phyloP scores from a whole-genome alignment of 1,140 invertebrate genomes.

The Chrysoperla carnea region DNA sequence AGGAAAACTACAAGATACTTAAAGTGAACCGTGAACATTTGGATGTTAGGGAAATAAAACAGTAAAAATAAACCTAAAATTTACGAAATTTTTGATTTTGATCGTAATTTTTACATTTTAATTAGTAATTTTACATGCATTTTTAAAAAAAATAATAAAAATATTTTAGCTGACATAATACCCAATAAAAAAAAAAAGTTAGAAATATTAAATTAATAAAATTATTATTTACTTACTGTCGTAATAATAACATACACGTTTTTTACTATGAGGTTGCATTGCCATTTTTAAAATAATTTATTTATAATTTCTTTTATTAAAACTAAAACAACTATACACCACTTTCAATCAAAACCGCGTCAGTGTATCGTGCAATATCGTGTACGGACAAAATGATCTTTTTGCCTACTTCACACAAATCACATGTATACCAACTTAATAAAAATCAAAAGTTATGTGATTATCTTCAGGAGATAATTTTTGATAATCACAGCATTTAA shows the following conservation, averaged over 20 bases:
- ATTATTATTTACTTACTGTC: conserved; percentile 67
- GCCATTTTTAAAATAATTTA: conserved; percentile 27
- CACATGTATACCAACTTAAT: too few relatives aligned
- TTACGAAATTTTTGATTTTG: neutral
- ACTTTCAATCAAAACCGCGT: too few relatives aligned
- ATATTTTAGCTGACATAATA: neutral
- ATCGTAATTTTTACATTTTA: neutral
- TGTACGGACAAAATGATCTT: too few relatives aligned
- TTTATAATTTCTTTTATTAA: neutral
- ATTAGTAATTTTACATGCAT: conserved; percentile 4
- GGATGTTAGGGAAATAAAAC: conserved; percentile 1
- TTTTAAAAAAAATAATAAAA: neutral
- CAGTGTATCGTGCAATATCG: too few relatives aligned
- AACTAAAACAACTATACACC: too few relatives aligned
- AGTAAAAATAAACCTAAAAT: conserved; percentile 2
- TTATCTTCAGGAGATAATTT: too few relatives aligned
- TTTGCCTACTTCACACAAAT: too few relatives aligned
- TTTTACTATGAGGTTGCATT: conserved; percentile 68
- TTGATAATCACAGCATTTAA: too few relatives aligned
- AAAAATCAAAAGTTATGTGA: too few relatives aligned
- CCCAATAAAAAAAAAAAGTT: neutral
- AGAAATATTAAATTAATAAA: too few relatives aligned
- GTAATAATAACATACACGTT: conserved; percentile 96
- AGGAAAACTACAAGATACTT: conserved; percentile 3
- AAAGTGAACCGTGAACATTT: conserved; percentile 8